phyloP scores from a whole-genome alignment of 2,888 invertebrate species.

The Drosophila putrida region DNA sequence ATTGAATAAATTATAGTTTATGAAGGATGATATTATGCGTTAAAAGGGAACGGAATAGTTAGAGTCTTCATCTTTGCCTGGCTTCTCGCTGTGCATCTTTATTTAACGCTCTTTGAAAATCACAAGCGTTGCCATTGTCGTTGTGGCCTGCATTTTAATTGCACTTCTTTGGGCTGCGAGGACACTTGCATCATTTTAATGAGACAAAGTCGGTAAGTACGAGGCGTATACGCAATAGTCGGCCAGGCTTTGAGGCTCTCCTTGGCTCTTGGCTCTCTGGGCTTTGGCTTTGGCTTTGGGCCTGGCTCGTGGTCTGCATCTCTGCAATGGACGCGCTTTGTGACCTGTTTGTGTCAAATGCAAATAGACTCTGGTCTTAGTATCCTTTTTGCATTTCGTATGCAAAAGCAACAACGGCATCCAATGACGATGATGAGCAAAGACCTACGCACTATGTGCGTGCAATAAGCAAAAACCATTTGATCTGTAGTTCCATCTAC shows the following conservation, averaged over 20 bases:
- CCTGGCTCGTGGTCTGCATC: conserved; percentile 11
- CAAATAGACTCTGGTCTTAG: conserved; percentile 48
- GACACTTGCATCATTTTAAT: conserved; percentile 57
- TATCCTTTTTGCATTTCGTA: conserved; percentile 42
- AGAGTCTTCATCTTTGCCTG: background rate
- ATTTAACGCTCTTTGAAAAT: conserved; percentile 32
- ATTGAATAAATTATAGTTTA: conserved; percentile 47
- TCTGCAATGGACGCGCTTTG: conserved; percentile 13
- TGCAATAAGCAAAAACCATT: conserved; percentile 7
- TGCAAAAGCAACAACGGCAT: conserved; percentile 33
- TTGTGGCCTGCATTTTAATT: conserved; percentile 66
- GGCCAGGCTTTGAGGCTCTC: background rate
- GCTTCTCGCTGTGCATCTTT: conserved; percentile 20
- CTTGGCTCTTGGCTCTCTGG: background rate
- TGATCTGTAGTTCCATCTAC: background rate
- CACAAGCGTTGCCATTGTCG: conserved; percentile 42
- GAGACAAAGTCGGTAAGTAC: conserved; percentile 43
- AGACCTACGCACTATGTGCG: conserved; percentile 37
- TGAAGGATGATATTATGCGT: background rate
- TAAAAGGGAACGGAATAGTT: too few species aligned
- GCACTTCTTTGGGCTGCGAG: conserved; percentile 46
- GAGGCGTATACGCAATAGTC: conserved; percentile 23
- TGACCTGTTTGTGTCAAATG: conserved; percentile 55
- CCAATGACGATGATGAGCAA: conserved; percentile 36
- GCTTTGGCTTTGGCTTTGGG: background rate